These are phyloP conservation scores for Bergia sp. DNA, from an alignment of 92 coral and sea anemone species.

Conservation along the genomic window DNA sequence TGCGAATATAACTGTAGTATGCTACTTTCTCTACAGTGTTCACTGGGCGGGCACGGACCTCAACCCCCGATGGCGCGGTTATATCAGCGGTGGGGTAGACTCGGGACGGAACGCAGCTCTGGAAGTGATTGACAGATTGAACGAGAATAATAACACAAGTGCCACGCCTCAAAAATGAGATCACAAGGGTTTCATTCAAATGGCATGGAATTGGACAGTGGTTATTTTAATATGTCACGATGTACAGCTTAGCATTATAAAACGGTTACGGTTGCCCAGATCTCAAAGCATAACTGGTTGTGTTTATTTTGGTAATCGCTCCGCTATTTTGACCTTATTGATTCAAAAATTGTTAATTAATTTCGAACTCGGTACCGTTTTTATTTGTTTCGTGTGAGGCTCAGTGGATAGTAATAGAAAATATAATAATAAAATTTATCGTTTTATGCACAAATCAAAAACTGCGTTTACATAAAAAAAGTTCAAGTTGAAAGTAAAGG, in stretches of 20 bases:
- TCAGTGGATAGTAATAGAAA: too few species aligned
- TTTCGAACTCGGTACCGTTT: too few species aligned
- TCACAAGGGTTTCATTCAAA: background rate
- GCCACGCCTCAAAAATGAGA: background rate
- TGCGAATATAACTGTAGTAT: background rate
- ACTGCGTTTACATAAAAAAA: too few species aligned
- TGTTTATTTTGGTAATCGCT: too few species aligned
- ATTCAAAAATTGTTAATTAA: too few species aligned
- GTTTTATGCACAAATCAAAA: too few species aligned
- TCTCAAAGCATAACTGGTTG: background rate
- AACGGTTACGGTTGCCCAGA: background rate
- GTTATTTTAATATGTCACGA: background rate
- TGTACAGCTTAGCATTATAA: background rate
- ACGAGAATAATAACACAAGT: background rate
- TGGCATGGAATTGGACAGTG: background rate
- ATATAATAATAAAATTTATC: too few species aligned
- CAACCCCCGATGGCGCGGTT: slow-evolving; percentile 86
- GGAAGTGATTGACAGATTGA: slow-evolving; percentile 67
- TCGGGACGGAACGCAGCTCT: slow-evolving; percentile 82
- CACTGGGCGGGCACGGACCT: slow-evolving; percentile 98
- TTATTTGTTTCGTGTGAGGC: too few species aligned
- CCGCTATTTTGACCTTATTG: too few species aligned
- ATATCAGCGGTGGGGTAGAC: slow-evolving; percentile 92
- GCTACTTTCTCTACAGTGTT: slow-evolving; percentile 50
- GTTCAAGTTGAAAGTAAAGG: too few species aligned